Evolutionary conservation across 2,113 vertebrate genomes (phyloP).

Genomic region (Siphamia tubifer): DNA sequence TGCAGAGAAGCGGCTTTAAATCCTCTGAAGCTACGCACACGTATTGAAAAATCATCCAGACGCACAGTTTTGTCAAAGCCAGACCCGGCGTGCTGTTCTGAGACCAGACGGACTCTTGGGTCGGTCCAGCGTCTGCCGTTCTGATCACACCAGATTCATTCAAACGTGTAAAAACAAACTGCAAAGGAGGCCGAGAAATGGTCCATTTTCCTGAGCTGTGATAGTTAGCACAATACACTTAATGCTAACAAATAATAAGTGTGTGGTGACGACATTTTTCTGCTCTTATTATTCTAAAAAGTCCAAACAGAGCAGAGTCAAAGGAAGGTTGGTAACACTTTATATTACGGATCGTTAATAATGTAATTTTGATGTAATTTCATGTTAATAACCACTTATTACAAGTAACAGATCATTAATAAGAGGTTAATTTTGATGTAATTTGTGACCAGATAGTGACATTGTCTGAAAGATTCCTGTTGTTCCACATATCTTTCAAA

Average conservation of each 20-base stretch:
- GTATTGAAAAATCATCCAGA: slow-evolving; percentile 4
- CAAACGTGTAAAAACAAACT: background rate
- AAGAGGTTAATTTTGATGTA: no score
- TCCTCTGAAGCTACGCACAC: slow-evolving; percentile 15
- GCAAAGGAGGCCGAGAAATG: background rate
- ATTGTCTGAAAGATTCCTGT: no score
- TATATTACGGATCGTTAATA: no score
- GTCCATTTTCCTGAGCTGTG: background rate
- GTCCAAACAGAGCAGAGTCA: slow-evolving; percentile 14
- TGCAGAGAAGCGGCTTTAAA: slow-evolving; percentile 20
- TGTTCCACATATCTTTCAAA: no score
- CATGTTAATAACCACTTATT: no score
- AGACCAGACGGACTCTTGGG: background rate
- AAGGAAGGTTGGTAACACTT: no score
- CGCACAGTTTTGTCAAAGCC: background rate
- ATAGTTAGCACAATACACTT: background rate
- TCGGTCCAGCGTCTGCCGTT: background rate
- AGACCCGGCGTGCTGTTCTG: background rate
- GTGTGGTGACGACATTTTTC: background rate
- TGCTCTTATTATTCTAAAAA: no score
- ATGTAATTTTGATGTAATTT: no score
- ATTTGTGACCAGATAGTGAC: no score
- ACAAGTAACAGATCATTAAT: no score
- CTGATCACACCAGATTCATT: slow-evolving; percentile 10
- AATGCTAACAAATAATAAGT: slow-evolving; percentile 1